Evolutionary conservation across 2,113 vertebrate genomes (phyloP).

Genomic region (Pelvicachromis taeniatus): DNA sequence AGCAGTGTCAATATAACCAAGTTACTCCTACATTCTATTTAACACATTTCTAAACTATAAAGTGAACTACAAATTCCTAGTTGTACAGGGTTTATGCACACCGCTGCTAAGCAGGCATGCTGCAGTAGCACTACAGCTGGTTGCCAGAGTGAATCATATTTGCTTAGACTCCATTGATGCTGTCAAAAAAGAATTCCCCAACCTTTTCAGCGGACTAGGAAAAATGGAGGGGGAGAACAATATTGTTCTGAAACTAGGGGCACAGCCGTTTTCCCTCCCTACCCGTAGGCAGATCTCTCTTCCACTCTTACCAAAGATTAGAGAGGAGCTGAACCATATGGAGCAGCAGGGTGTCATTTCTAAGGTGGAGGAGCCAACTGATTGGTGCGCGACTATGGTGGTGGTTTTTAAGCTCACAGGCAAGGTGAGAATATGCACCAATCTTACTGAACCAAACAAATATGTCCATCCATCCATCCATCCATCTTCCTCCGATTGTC

Average conservation of each 20-base stretch:
- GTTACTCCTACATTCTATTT: no score
- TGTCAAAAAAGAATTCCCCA: neutral
- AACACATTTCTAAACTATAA: no score
- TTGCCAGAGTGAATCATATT: neutral
- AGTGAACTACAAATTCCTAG: no score
- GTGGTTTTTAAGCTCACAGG: neutral
- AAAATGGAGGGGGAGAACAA: neutral
- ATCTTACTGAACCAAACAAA: neutral
- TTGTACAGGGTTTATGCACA: fast-evolving
- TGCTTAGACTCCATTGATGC: fast-evolving
- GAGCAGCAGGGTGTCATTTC: neutral
- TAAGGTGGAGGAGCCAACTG: neutral
- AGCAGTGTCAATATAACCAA: no score
- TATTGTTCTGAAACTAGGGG: neutral
- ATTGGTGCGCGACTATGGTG: neutral
- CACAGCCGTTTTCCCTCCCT: neutral
- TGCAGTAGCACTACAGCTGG: neutral
- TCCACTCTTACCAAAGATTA: neutral
- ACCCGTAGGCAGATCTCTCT: neutral
- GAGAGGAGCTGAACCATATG: neutral
- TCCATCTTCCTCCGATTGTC: no score
- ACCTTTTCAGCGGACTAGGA: neutral
- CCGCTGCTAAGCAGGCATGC: neutral
- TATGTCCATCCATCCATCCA: no score
- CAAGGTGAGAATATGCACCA: neutral